These are phyloP conservation scores for Nestor notabilis DNA, from an alignment of 2,113 vertebrate genomes.

Conservation along the genomic window DNA sequence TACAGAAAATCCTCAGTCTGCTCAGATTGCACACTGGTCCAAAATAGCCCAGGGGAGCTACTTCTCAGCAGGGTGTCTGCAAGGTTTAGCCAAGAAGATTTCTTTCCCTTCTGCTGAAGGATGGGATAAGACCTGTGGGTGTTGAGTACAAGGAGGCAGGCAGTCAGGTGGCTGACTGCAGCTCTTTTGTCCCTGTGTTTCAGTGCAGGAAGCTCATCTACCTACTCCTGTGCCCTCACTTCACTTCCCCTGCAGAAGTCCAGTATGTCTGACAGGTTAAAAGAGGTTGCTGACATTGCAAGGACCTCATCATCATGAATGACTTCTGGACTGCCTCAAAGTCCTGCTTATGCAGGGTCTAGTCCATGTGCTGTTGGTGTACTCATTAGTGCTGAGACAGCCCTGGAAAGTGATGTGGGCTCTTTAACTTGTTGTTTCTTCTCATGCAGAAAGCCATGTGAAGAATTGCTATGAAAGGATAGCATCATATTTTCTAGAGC, in stretches of 20 bases:
- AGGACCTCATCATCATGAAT: neutral
- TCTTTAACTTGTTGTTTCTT: neutral
- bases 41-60: neutral
- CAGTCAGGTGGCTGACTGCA: neutral
- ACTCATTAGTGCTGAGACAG: neutral
- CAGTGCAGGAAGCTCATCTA: neutral
- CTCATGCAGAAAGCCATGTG: neutral
- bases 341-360: neutral
- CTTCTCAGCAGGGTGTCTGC: neutral
- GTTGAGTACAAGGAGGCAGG: neutral
- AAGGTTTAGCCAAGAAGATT: neutral
- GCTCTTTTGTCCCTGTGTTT: neutral
- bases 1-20: neutral
- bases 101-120: neutral
- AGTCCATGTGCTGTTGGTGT: neutral
- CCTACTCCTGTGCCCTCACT: neutral
- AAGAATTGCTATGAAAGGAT: neutral
- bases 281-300: neutral
- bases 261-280: neutral
- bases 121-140: neutral
- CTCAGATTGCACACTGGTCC: neutral
- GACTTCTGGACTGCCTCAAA: neutral
- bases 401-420: neutral
- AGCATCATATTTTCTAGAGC: neutral
- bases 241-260: neutral